Conservation (phyloP, 2,113 vertebrate genomes). For the Salvator merianae region DNA sequence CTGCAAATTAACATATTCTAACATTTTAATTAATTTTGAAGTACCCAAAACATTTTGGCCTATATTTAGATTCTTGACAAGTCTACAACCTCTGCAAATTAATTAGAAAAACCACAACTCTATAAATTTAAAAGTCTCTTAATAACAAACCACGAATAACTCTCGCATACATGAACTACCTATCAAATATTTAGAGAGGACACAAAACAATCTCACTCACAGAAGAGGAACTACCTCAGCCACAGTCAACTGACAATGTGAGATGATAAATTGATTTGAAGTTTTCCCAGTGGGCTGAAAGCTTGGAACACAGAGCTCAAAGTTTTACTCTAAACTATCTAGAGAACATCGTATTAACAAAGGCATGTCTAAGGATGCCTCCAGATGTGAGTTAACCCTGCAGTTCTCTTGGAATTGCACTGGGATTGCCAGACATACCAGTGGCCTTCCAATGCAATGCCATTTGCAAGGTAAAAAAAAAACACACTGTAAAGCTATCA, state of each 20-base stretch:
- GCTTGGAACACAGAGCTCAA: too few relatives aligned
- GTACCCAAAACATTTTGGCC: too few relatives aligned
- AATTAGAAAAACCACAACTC: neutral
- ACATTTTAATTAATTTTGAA: neutral
- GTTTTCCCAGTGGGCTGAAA: neutral
- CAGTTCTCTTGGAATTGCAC: too few relatives aligned
- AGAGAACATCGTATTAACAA: too few relatives aligned
- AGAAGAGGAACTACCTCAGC: too few relatives aligned
- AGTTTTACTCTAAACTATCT: too few relatives aligned
- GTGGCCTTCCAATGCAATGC: too few relatives aligned
- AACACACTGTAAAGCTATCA: too few relatives aligned
- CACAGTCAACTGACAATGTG: neutral
- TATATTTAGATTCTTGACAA: neutral
- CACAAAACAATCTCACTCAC: neutral
- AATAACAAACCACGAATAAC: neutral
- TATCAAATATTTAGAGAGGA: slow-evolving; percentile 10
- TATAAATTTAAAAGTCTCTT: neutral
- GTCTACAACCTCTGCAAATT: neutral
- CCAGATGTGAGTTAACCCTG: too few relatives aligned
- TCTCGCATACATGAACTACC: neutral
- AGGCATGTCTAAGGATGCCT: too few relatives aligned
- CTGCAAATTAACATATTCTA: neutral
- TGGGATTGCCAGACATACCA: too few relatives aligned
- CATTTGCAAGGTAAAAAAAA: too few relatives aligned
- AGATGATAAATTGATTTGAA: neutral